These are phyloP conservation scores for Zeuzera pyrina DNA, from an alignment of 2,888 invertebrate species.

Conservation along the genomic window DNA sequence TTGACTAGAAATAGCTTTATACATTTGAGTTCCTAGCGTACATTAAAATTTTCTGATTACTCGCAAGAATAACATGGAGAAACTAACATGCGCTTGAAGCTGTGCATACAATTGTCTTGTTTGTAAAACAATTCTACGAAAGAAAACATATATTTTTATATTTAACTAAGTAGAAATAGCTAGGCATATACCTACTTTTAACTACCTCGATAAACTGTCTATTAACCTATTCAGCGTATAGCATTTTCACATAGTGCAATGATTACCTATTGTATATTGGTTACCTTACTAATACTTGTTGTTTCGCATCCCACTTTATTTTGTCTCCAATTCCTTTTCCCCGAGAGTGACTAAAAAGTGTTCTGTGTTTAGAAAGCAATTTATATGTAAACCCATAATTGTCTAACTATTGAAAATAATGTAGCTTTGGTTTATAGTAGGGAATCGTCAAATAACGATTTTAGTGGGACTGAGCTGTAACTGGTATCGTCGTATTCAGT, in stretches of 20 bases:
- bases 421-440: too few species aligned
- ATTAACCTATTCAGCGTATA: constrained; percentile 27
- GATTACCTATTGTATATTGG: too few species aligned
- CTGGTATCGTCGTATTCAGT: too few species aligned
- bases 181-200: not conserved
- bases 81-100: constrained; percentile 27
- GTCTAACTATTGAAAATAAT: too few species aligned
- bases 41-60: too few species aligned
- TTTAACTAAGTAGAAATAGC: not conserved
- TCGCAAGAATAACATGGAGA: too few species aligned
- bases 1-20: too few species aligned
- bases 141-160: not conserved
- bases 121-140: constrained; percentile 2
- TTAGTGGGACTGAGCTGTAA: too few species aligned
- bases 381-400: too few species aligned
- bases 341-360: constrained; percentile 69
- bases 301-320: constrained; percentile 68
- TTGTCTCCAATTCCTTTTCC: constrained; percentile 66
- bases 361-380: constrained; percentile 12
- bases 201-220: constrained; percentile 3
- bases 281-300: constrained; percentile 67
- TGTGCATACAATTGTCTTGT: constrained; percentile 16
- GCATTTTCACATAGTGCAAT: constrained; percentile 54
- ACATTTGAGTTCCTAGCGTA: too few species aligned
- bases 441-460: too few species aligned